Base-by-base conservation (phyloP, 92 coral and sea anemone genomes). In the Phenganax subtilis region DNA sequence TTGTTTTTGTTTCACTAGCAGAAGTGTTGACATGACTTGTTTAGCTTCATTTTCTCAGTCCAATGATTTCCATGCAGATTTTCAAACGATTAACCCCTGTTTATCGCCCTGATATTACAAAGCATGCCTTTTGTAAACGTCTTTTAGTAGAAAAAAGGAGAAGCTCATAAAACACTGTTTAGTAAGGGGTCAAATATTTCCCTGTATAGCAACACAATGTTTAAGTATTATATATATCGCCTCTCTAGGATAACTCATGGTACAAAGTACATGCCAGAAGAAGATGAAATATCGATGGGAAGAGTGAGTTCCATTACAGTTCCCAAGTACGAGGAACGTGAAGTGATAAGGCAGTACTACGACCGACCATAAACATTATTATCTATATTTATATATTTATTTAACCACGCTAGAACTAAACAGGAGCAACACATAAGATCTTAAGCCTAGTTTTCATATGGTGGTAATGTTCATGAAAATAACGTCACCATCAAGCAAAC, bases 221-320 rank as follows among this genome's bases (percentile, higher is more conserved):
- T 59, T 59, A 0, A 10, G 16, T 59, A 14, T 59, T 14, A 3
- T n/a, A n/a, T 68, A 30, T 68, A 7, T 37, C 11, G 9, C 52
- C 31, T 68, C 54, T 14, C 30, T 68, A 68, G 73, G 29, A 14
- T 68, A 17, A 17, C 6, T 68, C 73, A n/a, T 5, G 73, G 53
- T 10, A 53, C 0, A 17, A 37, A 68, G 11, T 68, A 30, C 20
- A n/a, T 28, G n/a, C 73, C 73, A 68, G 73, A 68, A 68, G 73
- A 68, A 68, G 52, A 68, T 68, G 73, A 68, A 30, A 68, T 68
- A 68, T 37, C 53, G 11, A 68, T 37, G 73, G 54, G 52, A 37
- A 37, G 17, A 37, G 73, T 68, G 52, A 37, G n/a, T 29, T 5
- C 73, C 31, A 68, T 68, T 30, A 53, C 15, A 29, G 47, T 53